Conservation (phyloP, 2,797 vertebrate genomes). For the Sparus aurata region DNA sequence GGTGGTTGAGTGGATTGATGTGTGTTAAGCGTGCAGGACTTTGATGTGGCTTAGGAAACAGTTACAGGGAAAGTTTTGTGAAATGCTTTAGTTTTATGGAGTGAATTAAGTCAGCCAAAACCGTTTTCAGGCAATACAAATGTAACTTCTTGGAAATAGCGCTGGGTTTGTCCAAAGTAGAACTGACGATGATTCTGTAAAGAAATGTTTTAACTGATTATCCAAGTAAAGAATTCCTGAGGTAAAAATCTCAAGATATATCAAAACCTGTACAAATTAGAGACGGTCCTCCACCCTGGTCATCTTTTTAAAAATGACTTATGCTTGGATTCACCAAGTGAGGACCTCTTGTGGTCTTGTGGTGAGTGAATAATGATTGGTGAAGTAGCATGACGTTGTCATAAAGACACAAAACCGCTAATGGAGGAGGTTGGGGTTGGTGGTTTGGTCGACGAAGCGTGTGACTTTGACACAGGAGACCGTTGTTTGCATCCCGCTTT, state of each 20-base stretch:
- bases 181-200: background rate
- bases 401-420: background rate
- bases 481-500: background rate
- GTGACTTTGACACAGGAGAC: background rate
- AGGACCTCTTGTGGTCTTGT: slow-evolving; percentile 17
- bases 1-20: background rate
- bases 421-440: background rate
- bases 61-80: too few relatives aligned
- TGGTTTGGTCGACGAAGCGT: slow-evolving; percentile 9
- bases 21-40: background rate
- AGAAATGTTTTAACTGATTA: background rate
- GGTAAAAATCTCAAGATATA: background rate
- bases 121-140: background rate
- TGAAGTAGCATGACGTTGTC: background rate
- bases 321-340: background rate
- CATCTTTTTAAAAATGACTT: slow-evolving; percentile 16
- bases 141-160: too few relatives aligned
- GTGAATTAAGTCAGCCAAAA: background rate
- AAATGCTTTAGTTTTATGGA: background rate
- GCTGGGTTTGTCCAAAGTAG: background rate
- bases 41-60: background rate
- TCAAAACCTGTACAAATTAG: background rate
- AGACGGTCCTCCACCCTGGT: background rate
- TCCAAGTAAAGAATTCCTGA: background rate
- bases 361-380: slow-evolving; percentile 17